phyloP scores from a whole-genome alignment of 2,888 invertebrate genomes.

The Parapristionchus giblindavisi region DNA sequence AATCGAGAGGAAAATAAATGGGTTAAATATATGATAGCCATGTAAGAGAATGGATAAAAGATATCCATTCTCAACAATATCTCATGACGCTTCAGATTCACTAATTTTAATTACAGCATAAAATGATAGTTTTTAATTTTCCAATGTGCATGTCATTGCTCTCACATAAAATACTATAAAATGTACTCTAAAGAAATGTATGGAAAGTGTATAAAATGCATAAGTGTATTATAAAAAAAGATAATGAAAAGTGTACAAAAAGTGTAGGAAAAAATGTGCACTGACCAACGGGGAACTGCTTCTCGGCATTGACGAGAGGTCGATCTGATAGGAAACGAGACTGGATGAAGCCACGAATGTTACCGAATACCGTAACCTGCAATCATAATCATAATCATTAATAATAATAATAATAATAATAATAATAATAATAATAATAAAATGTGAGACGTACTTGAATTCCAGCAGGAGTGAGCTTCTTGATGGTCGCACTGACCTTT shows the following conservation, averaged over 20 bases:
- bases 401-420: neutral
- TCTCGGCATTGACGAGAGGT: constrained; percentile 43
- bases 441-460: neutral
- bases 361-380: constrained; percentile 44
- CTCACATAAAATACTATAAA: too few relatives aligned
- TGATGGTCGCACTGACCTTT: constrained; percentile 36
- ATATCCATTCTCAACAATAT: too few relatives aligned
- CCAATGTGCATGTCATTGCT: too few relatives aligned
- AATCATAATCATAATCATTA: neutral
- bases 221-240: neutral
- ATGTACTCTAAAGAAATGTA: too few relatives aligned
- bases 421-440: too few relatives aligned
- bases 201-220: neutral
- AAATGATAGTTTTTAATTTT: too few relatives aligned
- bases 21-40: too few relatives aligned
- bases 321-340: constrained; percentile 51
- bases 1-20: too few relatives aligned
- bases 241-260: neutral
- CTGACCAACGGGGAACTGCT: constrained; percentile 45
- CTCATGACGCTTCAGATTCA: too few relatives aligned
- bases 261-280: neutral
- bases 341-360: constrained; percentile 56
- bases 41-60: too few relatives aligned
- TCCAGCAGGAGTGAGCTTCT: constrained; percentile 41
- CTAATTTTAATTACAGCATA: too few relatives aligned